A percentile compares a stretch with the other conserved stretches of the same genome.
These are phyloP conservation scores for Polypedilum pembai DNA, from an alignment of 1,140 invertebrate species.

Conservation along the genomic window DNA sequence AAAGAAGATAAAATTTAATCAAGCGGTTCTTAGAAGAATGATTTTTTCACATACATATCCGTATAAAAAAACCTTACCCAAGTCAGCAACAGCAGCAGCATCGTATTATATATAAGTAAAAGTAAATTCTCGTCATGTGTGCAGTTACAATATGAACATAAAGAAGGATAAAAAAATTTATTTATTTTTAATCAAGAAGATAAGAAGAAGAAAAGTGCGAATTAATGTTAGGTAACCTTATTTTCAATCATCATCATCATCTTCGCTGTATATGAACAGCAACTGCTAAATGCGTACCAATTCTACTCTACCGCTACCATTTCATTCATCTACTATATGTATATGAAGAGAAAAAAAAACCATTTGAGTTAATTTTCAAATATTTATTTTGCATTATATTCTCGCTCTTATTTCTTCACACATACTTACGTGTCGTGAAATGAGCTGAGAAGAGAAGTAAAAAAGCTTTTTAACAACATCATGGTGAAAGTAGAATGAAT, in stretches of 20 bases:
- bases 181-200: slow-evolving; percentile 25
- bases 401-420: neutral
- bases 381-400: slow-evolving; percentile 26
- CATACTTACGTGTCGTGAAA: neutral
- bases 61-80: neutral
- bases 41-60: slow-evolving; percentile 1
- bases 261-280: neutral
- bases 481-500: neutral
- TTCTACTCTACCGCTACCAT: neutral
- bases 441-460: neutral
- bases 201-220: slow-evolving; percentile 24
- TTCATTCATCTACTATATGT: neutral
- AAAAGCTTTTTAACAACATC: neutral
- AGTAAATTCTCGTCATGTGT: neutral
- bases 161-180: slow-evolving; percentile 21
- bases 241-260: slow-evolving; percentile 21
- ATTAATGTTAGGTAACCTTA: slow-evolving; percentile 24
- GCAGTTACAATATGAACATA: neutral
- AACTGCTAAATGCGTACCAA: neutral
- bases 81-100: neutral
- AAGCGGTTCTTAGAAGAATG: slow-evolving; percentile 10
- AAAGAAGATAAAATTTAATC: slow-evolving; percentile 28
- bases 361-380: slow-evolving; percentile 23
- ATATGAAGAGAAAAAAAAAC: neutral
- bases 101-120: neutral